Conservation (phyloP, 2,888 invertebrate genomes). For the Dugesia japonica region DNA sequence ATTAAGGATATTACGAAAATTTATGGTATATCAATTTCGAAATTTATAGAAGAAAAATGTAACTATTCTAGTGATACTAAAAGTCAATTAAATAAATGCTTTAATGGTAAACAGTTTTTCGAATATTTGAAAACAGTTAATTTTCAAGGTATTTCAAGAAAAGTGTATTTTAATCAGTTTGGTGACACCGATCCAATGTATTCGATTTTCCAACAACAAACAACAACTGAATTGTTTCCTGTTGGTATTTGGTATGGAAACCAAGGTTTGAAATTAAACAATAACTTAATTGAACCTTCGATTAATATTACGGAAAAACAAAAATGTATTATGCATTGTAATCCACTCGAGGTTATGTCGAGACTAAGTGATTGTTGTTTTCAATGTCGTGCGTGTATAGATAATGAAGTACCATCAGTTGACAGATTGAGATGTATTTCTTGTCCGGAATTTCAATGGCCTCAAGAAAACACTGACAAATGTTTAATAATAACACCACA, state of each 20-base stretch:
- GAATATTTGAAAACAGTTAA: background rate
- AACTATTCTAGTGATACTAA: background rate
- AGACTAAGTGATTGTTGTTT: constrained; percentile 14
- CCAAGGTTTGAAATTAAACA: background rate
- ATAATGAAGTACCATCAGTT: background rate
- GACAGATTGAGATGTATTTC: background rate
- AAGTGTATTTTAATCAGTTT: background rate
- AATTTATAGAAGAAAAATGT: background rate
- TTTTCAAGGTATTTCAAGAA: background rate
- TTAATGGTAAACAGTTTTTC: background rate
- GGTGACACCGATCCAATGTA: background rate
- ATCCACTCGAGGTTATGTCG: background rate
- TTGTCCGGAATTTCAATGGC: constrained; percentile 5
- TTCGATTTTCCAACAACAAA: constrained; percentile 4
- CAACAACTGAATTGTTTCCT: background rate
- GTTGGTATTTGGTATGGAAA: background rate
- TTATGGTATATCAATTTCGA: background rate
- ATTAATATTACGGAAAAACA: background rate
- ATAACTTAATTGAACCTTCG: background rate
- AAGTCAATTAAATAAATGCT: background rate
- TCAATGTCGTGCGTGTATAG: background rate
- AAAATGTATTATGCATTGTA: background rate
- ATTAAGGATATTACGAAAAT: background rate
- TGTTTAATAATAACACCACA: background rate
- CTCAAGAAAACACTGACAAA: constrained; percentile 9